Percentiles rank a stretch among this genome's conserved stretches.
These are phyloP conservation scores for Pegoplata infirma DNA, from an alignment of 2,888 invertebrate species.

Conservation along the genomic window DNA sequence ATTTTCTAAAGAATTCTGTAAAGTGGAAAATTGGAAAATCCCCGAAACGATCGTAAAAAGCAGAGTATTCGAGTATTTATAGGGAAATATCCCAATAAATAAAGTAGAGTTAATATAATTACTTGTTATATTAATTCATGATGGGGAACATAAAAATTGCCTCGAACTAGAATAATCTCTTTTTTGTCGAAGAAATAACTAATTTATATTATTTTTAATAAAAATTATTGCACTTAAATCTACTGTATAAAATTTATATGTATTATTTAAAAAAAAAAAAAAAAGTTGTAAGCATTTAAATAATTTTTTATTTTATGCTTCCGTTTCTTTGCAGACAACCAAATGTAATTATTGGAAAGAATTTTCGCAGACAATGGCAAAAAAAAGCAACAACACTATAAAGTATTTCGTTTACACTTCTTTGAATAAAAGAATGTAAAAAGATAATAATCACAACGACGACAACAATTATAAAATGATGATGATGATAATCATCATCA, in stretches of 20 bases:
- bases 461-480: constrained; percentile 33
- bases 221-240: not conserved
- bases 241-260: not conserved
- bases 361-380: constrained; percentile 59
- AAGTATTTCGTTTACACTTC: constrained; percentile 38
- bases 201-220: too few species aligned
- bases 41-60: too few species aligned
- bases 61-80: too few species aligned
- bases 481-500: constrained; percentile 33
- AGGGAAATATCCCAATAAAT: too few species aligned
- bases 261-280: constrained; percentile 3
- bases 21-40: too few species aligned
- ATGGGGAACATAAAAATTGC: too few species aligned
- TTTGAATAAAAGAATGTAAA: constrained; percentile 53
- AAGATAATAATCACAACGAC: constrained; percentile 46
- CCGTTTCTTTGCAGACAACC: constrained; percentile 60
- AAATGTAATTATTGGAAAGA: constrained; percentile 50
- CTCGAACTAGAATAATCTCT: too few species aligned
- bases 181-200: too few species aligned
- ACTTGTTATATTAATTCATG: too few species aligned
- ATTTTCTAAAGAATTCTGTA: too few species aligned
- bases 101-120: too few species aligned
- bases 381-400: constrained; percentile 24
- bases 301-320: constrained; percentile 43
- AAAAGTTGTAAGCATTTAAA: not conserved